Base-by-base conservation (phyloP, 2,888 invertebrate genomes). In the Dione juno region DNA sequence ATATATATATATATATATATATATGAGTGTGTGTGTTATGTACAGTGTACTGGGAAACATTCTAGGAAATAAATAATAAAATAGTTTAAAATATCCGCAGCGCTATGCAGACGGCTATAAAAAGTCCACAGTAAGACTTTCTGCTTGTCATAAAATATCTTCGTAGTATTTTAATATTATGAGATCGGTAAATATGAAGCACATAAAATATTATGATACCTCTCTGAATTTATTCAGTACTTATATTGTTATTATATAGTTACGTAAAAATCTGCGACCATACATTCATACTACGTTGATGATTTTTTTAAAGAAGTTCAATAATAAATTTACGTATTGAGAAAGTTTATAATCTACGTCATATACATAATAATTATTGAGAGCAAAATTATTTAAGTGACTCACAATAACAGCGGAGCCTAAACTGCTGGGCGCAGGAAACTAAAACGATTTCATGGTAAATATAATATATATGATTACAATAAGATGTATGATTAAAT, bases 181-280 rank as follows among this genome's bases (percentile, higher is more conserved):
- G 72, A 74, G 65, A 64, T 72, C 67, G 53, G 66, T 65, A 71
- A 73, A 75, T 73, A 73, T 74, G 69, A 75, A 81, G 77, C 79
- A 74, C 81, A 87, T 87, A 86, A 87, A 87, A 82, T 80, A 77
- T 88, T 86, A 88, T 82, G 87, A 84, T 79, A 81, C 75, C 73
- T 75, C 78, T 80, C 85, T 88, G 88, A 88, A 86, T 81, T 79
- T 80, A 77, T 77, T 77, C 48, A 71, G 65, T 66, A 71, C 72
- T 73, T 63, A 45, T 43, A 53, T 61, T 66, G 13, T 54, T 57
- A 69, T 61, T 28, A 28, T 28, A 2, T 28, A 28, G 3, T 57
- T 35, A 43, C 11, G 54, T 63, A 64, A 64, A 41, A n/a, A 35
- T 52, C n/a, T n/a, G n/a, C n/a, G n/a, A n/a, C n/a, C 19, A 43